Percentiles rank a stretch among this genome's conserved stretches.
Evolutionary conservation across 2,797 vertebrate genomes (phyloP).

Genomic region (Artibeus jamaicensis): DNA sequence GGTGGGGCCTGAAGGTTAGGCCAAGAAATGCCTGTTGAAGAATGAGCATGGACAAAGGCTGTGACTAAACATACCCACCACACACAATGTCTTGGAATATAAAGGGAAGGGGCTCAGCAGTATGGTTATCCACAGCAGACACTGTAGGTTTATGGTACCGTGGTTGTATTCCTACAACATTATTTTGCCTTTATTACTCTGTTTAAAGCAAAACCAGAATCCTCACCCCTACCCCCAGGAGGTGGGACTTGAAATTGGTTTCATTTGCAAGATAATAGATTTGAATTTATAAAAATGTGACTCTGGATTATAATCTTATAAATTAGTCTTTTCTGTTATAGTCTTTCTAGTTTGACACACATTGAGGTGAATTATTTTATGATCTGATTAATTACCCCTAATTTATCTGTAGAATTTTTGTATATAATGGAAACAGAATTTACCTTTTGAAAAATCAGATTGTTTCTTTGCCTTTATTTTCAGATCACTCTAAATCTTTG

Average conservation of each 20-base stretch:
- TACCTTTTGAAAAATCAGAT: not conserved
- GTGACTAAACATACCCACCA: not conserved
- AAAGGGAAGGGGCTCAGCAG: not conserved
- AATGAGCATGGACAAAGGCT: not conserved
- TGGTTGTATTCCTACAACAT: not conserved
- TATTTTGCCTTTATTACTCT: not conserved
- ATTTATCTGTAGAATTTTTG: not conserved
- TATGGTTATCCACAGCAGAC: not conserved
- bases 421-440: not conserved
- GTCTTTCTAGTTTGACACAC: not conserved
- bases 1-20: not conserved
- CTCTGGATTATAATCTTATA: not conserved
- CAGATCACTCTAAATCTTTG: not conserved
- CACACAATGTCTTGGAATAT: not conserved
- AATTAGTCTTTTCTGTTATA: not conserved
- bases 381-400: not conserved
- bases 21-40: not conserved
- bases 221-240: not conserved
- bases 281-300: not conserved
- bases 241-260: not conserved
- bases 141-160: not conserved
- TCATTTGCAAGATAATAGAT: not conserved
- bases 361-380: not conserved
- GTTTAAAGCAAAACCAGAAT: not conserved
- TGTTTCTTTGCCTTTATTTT: not conserved